Base-by-base conservation (phyloP, 2,888 invertebrate species). In the Brenthis daphne region DNA sequence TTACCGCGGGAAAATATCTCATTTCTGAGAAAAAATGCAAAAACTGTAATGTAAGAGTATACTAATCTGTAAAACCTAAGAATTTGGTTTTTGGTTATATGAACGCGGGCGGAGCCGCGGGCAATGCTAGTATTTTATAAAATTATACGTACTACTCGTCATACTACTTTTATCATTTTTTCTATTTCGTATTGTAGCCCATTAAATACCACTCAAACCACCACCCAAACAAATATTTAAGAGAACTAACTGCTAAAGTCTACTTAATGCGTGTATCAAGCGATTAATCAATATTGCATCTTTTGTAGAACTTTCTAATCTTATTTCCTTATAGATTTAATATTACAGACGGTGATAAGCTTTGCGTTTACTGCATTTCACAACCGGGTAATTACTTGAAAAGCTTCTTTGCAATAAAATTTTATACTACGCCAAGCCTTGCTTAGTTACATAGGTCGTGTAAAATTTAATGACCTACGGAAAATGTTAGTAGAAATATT, bases 361-460 rank as follows among this genome's bases (percentile, higher is more conserved):
- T 61, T 57, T 33, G 55, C 48, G 63, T 65, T 61, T 37, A 61
- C 37, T 43, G 57, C 43, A 54, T 66, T 72, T 70, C 63, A 68
- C 65, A 68, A 69, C 20, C 14, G 33, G 37, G 51, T 68, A 65
- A 72, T 72, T 61, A 64, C 64, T 64, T 48, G 33, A 57, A 55
- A 57, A 37, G 37, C 24, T 67, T 57, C 61, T 68, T 51, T 47
- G 64, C 64, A 43, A 61, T 72, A 55, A 71, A 67, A 56, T 54
- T 61, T 64, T 69, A 70, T 61, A 20, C 16, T 51, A 4, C 20
- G 14, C 14, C 20, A 4, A 47, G 16, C 13, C 14, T 43, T 53
- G 51, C 13, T 2, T 37, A 61, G 16, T 4, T 12, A 3, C 16
- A n/a, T 20, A 12, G 50, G 24, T 43, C 57, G 55, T 33, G 66